Conservation (phyloP, 2,888 invertebrate species). For the Amblyteles armatorius region DNA sequence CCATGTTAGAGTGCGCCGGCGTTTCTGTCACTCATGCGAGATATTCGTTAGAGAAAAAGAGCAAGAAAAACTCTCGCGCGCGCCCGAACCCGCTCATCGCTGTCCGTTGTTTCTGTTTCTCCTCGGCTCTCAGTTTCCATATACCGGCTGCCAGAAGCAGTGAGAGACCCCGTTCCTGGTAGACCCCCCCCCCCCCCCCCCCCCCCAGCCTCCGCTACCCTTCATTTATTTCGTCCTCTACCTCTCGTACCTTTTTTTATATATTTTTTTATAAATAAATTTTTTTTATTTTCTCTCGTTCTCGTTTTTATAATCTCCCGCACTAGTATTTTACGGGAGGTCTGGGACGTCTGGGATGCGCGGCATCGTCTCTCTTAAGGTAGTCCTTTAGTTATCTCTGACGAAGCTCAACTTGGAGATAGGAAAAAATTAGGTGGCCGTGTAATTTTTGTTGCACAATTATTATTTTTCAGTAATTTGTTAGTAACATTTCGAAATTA, state of each 20-base stretch:
- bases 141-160: slow-evolving; percentile 18
- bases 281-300: slow-evolving; percentile 7
- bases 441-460: too few species aligned
- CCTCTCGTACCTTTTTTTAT: not conserved
- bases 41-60: not conserved
- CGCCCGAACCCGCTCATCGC: not conserved
- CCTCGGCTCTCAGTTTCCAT: slow-evolving; percentile 1
- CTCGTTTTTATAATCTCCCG: slow-evolving; percentile 30
- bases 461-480: too few species aligned
- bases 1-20: not conserved
- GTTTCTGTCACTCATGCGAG: not conserved
- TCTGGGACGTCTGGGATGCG: not conserved
- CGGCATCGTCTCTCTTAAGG: too few species aligned
- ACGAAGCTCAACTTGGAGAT: too few species aligned
- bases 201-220: slow-evolving; percentile 29
- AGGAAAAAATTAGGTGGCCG: too few species aligned
- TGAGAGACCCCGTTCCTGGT: slow-evolving; percentile 64
- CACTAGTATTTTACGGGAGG: slow-evolving; percentile 26
- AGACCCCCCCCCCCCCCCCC: slow-evolving; percentile 29
- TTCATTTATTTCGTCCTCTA: slow-evolving; percentile 37
- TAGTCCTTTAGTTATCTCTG: too few species aligned
- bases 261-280: not conserved
- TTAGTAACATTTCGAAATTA: too few species aligned
- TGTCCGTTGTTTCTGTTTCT: slow-evolving; percentile 21
- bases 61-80: not conserved